Percentiles rank a stretch among this genome's conserved stretches.
These are phyloP conservation scores for Drosophila kohkoa DNA, from an alignment of 1,140 invertebrate genomes.

Conservation along the genomic window DNA sequence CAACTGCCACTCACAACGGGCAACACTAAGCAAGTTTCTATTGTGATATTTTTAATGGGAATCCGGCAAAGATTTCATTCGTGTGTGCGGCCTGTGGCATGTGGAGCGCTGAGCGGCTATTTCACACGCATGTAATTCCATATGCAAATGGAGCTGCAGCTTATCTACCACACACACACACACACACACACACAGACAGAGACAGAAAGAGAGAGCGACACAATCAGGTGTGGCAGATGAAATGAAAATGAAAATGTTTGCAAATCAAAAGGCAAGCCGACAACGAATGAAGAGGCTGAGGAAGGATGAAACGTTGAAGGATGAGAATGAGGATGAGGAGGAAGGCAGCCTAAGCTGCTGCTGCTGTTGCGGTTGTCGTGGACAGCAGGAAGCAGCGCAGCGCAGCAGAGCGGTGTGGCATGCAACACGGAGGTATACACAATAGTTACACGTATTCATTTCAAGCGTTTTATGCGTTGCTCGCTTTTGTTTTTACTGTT, in stretches of 20 bases:
- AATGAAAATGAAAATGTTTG: constrained; percentile 66
- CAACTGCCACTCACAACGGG: not conserved
- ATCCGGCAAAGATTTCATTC: constrained; percentile 1
- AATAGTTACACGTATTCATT: constrained; percentile 76
- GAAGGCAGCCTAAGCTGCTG: constrained; percentile 6
- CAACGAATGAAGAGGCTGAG: not conserved
- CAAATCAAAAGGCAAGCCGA: constrained; percentile 63
- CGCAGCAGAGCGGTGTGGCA: not conserved
- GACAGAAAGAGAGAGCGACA: not conserved
- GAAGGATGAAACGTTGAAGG: not conserved
- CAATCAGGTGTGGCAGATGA: constrained; percentile 40
- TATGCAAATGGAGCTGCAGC: constrained; percentile 66
- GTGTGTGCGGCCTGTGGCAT: constrained; percentile 7
- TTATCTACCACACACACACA: constrained; percentile 57
- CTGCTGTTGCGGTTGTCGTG: too few species aligned
- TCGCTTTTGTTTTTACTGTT: constrained; percentile 72
- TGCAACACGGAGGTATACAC: constrained; percentile 31
- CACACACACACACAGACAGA: constrained; percentile 8
- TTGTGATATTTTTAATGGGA: constrained; percentile 44
- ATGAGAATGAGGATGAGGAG: too few species aligned
- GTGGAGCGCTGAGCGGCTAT: not conserved
- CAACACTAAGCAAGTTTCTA: not conserved
- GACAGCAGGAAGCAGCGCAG: constrained; percentile 6
- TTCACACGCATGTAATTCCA: constrained; percentile 62
- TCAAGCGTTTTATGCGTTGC: constrained; percentile 80